Base-by-base conservation (phyloP, 2,888 invertebrate species). In the Octodonta nipae region DNA sequence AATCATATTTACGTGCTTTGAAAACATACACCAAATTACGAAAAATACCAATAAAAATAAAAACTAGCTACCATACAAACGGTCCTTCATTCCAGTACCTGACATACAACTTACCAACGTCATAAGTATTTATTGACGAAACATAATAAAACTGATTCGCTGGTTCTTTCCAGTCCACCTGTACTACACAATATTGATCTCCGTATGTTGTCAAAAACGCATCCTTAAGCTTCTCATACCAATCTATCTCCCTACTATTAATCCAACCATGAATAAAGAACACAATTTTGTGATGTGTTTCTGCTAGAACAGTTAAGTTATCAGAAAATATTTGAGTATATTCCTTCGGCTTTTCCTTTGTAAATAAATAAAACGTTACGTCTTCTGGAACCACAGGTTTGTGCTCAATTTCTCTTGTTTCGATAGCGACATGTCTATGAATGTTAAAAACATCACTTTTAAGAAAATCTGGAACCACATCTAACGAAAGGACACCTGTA, bases 191-290 rank as follows among this genome's bases (percentile, higher is more conserved):
- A 31, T 35, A 40, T 6, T 15, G 3, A 7, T 41, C 32, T 2
- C 43, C 40, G 24, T 45, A 33, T 30, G 39, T 41, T 5, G 27
- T 28, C 24, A 54, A 32, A 39, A 54, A 48, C 5, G 51, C 47
- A 31, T 51, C 38, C 41, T 47, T 51, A 30, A 54, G n/a, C 15
- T 49, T 43, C 11, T 45, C 43, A 31, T 46, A 43, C 52, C 52
- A 52, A 2, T 40, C 37, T 8, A 15, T 30, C 15, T 49, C 41
- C 22, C 44, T 37, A 20, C 39, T 48, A 28, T 41, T 45, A 13
- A 41, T 45, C 52, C 52, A 54, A 5, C 52, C 53, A 28, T 54
- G 53, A 15, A 52, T 44, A 10, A 54, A 32, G 28, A 54, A 49
- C 7, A 49, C 48, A 1, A 51, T 37, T 28, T 38, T 40, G 7